phyloP scores from a whole-genome alignment of 2,797 vertebrate genomes.

The Melopsittacus undulatus region DNA sequence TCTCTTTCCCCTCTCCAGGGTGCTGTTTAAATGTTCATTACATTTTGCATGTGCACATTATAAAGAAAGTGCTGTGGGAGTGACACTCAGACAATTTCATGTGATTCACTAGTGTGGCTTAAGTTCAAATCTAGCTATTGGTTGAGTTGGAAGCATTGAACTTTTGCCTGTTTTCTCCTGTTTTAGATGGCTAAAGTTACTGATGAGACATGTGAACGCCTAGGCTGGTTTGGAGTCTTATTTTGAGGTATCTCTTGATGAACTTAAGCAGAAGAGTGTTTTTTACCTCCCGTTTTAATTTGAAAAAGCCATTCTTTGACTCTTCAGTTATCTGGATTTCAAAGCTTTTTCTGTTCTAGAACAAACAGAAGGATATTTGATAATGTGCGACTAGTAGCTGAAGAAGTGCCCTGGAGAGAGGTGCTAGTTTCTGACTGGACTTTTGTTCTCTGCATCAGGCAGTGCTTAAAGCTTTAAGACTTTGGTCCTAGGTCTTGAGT shows the following conservation, averaged over 20 bases:
- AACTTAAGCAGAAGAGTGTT: not conserved
- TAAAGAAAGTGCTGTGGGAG: not conserved
- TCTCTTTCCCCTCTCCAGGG: too few species aligned
- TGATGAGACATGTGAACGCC: not conserved
- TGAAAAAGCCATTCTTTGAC: not conserved
- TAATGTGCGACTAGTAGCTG: fast-evolving
- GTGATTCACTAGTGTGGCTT: fast-evolving
- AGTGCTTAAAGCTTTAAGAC: too few species aligned
- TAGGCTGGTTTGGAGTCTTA: fast-evolving
- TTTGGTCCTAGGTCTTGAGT: not conserved
- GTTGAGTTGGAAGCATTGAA: not conserved
- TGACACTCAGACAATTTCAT: too few species aligned
- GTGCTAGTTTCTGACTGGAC: not conserved
- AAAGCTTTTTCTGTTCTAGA: not conserved
- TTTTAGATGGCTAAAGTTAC: not conserved
- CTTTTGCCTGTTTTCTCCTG: not conserved
- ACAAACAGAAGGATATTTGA: not conserved
- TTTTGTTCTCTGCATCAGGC: not conserved
- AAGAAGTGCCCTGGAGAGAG: not conserved
- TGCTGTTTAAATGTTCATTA: not conserved
- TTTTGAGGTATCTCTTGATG: not conserved
- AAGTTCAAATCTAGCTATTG: not conserved
- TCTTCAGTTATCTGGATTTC: not conserved
- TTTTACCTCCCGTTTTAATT: fast-evolving
- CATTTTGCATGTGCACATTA: not conserved